A percentile compares a stretch with the other conserved stretches of the same genome.
Conservation (phyloP, 2,113 vertebrate species). For the Platichthys stellatus region DNA sequence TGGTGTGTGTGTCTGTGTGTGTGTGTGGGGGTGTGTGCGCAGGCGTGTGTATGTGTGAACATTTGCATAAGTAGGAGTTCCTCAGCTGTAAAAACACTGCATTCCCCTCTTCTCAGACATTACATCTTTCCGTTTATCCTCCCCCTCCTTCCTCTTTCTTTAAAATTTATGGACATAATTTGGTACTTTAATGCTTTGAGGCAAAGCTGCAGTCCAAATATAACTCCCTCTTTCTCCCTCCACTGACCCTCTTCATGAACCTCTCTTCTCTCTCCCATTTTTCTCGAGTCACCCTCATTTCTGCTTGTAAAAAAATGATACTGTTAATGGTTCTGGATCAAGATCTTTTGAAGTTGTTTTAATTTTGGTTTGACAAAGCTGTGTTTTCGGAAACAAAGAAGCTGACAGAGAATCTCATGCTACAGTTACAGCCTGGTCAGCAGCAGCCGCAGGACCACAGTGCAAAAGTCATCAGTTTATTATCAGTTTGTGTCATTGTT, state of each 20-base stretch:
- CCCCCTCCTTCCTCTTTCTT: constrained; percentile 19
- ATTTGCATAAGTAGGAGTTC: constrained; percentile 15
- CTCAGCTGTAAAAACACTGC: constrained; percentile 65
- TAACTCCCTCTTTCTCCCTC: background rate
- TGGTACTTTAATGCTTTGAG: background rate
- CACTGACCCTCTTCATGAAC: background rate
- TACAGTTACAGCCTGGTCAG: background rate
- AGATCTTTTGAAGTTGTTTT: background rate
- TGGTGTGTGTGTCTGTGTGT: background rate
- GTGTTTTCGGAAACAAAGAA: constrained; percentile 25
- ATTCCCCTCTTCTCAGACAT: constrained; percentile 29
- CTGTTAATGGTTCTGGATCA: background rate
- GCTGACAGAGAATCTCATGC: constrained; percentile 35
- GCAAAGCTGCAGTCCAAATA: background rate
- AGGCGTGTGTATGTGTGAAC: background rate
- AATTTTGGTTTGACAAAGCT: constrained; percentile 27
- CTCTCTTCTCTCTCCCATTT: background rate
- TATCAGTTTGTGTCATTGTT: constrained; percentile 10
- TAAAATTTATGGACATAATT: background rate
- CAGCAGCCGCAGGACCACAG: constrained; percentile 6
- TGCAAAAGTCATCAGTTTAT: constrained; percentile 29
- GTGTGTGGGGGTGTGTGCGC: too few species aligned
- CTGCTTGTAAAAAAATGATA: background rate
- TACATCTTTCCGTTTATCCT: constrained; percentile 13
- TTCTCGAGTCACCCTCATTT: background rate